Evolutionary conservation across 2,113 vertebrate species (phyloP), one percentile per base, ranked within the genome.

Genomic region (Lagopus leucura): DNA sequence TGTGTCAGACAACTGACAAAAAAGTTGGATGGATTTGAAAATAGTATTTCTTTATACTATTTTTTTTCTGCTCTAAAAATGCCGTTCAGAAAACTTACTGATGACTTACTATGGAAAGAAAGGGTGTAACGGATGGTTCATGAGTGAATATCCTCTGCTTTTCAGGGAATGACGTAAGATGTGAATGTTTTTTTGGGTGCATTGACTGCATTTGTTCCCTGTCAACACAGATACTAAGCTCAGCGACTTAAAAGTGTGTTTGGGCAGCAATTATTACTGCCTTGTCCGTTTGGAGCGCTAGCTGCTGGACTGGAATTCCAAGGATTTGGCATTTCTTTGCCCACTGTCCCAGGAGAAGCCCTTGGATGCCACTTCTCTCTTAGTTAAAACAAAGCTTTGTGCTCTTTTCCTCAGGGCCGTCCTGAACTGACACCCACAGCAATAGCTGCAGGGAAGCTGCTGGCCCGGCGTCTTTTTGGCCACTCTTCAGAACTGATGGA

Each of bases 361-460:
- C 34, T 67, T 54, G 47, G 77, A 70, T 73, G 42, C 67, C 13
- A 2, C 69, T 58, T 48, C 42, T 58, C 27, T 27, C 15, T 14
- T 1, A 42, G 48, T 47, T 65, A 19, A 89, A 61, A 28, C 66
- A 77, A 74, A 77, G 52, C 70, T 87, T 30, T 91, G 11, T 66
- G 34, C 36, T 93, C 34, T 95, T 20, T 90, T 90, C 50, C 54
- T 42, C 54, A 99, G 99, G 98, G 98, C 80, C 98, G 98, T 45
- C 99, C 99, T 18, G 99, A 99, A 74, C 97, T 99, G 95, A 99
- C 99, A 11, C 99, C 99, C 10, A 98, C 98, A 1, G 99, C 99
- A 36, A 97, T 99, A 74, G 98, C 98, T 94, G 99, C 99, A 0
- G 99, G 99, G 64, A 99, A 97, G 69, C 98, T 99, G 48, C 98